These are phyloP conservation scores for Crematogaster levior DNA, from an alignment of 2,888 invertebrate genomes.

Conservation along the genomic window DNA sequence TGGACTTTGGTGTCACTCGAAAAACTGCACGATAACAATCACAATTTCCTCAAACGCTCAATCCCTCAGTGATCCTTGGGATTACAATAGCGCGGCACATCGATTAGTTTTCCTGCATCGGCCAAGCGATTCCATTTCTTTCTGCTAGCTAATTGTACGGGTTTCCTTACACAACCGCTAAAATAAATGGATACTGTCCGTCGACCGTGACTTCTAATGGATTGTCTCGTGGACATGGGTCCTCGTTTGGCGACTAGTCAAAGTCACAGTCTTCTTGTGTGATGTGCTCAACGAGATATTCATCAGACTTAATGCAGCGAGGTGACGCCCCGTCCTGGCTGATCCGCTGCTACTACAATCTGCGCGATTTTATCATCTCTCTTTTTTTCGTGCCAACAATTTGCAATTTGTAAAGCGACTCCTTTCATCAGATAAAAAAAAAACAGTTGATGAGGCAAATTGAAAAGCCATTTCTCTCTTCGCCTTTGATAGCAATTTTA, in stretches of 20 bases:
- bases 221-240: neutral
- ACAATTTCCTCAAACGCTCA: neutral
- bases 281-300: conserved; percentile 54
- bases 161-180: neutral
- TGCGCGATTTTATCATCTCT: neutral
- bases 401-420: neutral
- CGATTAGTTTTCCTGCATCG: conserved; percentile 60
- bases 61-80: neutral
- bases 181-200: conserved; percentile 29
- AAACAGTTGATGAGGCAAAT: neutral
- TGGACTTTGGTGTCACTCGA: neutral
- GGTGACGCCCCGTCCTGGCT: conserved; percentile 54
- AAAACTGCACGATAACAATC: neutral
- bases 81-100: conserved; percentile 47
- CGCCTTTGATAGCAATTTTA: neutral
- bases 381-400: neutral
- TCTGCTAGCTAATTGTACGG: conserved; percentile 42
- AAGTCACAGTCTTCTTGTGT: conserved; percentile 58
- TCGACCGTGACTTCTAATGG: conserved; percentile 20
- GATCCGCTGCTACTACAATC: conserved; percentile 22
- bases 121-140: conserved; percentile 56
- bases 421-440: neutral
- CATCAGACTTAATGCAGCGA: conserved; percentile 58
- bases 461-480: neutral
- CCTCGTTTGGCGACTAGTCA: conserved; percentile 61